phyloP scores from a whole-genome alignment of 1,140 invertebrate genomes.

The Lordiphosa mommai region DNA sequence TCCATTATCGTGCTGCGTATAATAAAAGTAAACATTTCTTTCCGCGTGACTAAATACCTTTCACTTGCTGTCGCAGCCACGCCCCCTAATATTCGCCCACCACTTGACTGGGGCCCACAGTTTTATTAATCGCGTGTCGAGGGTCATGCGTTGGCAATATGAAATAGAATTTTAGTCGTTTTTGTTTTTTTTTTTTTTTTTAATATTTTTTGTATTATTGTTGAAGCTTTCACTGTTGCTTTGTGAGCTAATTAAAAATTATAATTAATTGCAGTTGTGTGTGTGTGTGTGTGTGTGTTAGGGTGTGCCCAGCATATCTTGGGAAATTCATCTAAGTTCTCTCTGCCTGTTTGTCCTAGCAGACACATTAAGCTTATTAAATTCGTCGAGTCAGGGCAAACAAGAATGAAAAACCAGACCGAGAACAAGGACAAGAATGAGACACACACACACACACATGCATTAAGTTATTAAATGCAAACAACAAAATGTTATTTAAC shows the following conservation, averaged over 20 bases:
- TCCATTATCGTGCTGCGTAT: conserved; percentile 34
- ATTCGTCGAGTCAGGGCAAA: conserved; percentile 40
- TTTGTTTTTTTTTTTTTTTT: conserved; percentile 24
- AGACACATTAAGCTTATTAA: conserved; percentile 73
- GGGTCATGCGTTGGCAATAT: conserved; percentile 64
- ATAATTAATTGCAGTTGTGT: conserved; percentile 71
- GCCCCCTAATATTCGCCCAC: conserved; percentile 23
- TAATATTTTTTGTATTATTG: conserved; percentile 26
- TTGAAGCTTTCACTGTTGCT: conserved; percentile 33
- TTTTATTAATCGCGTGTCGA: conserved; percentile 72
- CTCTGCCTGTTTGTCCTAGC: conserved; percentile 39
- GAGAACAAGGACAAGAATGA: conserved; percentile 28
- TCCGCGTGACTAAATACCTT: conserved; percentile 75
- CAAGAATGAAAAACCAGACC: conserved; percentile 9
- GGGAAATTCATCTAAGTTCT: conserved; percentile 75
- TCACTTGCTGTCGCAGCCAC: conserved; percentile 64
- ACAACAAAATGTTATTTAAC: conserved; percentile 43
- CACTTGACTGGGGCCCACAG: conserved; percentile 20
- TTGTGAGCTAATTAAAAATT: conserved; percentile 70
- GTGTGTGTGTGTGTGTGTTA: conserved; percentile 33
- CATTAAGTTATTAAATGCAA: conserved; percentile 72
- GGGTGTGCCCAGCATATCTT: conserved; percentile 72
- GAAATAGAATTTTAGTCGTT: conserved; percentile 60
- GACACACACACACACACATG: conserved; percentile 29
- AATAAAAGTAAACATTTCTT: conserved; percentile 76